These are phyloP conservation scores for Gandaritis pyraliata DNA, from an alignment of 2,888 invertebrate species.

Conservation along the genomic window DNA sequence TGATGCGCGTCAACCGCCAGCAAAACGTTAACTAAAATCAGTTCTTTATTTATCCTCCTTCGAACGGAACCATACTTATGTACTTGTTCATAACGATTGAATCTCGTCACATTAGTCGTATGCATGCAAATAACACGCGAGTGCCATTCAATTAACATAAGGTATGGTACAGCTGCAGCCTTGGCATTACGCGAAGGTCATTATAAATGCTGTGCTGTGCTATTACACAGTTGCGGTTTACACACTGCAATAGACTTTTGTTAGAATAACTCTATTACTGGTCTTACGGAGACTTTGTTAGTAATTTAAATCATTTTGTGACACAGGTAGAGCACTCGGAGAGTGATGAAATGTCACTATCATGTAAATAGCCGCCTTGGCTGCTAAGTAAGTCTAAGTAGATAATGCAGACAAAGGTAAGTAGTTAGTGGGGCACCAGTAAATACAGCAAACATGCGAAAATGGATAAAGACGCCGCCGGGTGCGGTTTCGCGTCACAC, in stretches of 20 bases:
- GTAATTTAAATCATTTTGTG: no score
- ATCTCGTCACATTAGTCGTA: no score
- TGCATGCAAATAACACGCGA: neutral
- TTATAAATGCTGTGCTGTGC: neutral
- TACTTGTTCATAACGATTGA: no score
- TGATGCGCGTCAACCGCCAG: neutral
- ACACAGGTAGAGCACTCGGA: neutral
- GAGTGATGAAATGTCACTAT: neutral
- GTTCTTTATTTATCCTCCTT: neutral
- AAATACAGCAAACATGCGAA: no score
- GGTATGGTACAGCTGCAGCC: neutral
- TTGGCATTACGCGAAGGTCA: conserved; percentile 1
- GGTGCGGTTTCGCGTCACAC: no score
- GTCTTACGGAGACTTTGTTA: no score
- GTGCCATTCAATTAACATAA: neutral
- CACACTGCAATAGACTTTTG: neutral
- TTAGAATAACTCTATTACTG: neutral
- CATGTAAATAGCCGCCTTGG: no score
- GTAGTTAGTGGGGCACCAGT: no score
- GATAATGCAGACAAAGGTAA: no score
- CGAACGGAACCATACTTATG: no score
- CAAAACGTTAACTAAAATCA: neutral
- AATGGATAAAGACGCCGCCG: no score
- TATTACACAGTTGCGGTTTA: neutral
- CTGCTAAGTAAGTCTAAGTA: no score